Base-by-base conservation (phyloP, 2,888 invertebrate species). In the Noctua comes region DNA sequence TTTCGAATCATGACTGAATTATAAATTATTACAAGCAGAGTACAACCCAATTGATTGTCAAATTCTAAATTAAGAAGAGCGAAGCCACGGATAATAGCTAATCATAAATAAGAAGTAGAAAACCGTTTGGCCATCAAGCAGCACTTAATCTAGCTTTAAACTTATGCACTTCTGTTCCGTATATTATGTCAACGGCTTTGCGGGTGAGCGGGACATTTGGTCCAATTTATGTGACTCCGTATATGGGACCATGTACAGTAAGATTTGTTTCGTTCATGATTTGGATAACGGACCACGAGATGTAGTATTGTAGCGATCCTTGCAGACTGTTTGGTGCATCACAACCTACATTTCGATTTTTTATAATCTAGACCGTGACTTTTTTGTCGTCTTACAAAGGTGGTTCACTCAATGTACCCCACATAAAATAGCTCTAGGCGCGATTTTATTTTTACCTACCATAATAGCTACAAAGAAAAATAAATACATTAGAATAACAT, bases 221-320 rank as follows among this genome's bases (percentile, higher is more conserved):
- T 24, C 24, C 4, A 57, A 68, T 79, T 79, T 68, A 68, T 77
- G 46, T 24, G 46, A 57, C 54, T 79, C 31, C n/a, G 13, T 57
- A 24, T 79, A 66, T 36, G 13, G 16, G 54, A 0, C 13, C 21
- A 36, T 54, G n/a, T 36, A 57, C 36, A 27, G 66, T 18, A 36
- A 66, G 54, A 66, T 79, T 77, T 77, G 79, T 46, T 18, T n/a
- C 18, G 16, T 21, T n/a, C 11, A 10, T 21, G 54, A 65, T 79
- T 73, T 75, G n/a, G 65, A 65, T 54, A 66, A 4, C 46, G 21
- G 46, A 13, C 21, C 5, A n/a, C 16, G 7, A n/a, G 2, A 54
- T 11, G 11, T 18, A n/a, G 57, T 57, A 13, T 5, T 57, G 57
- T 57, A n/a, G 57, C 13, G 57, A 6, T 57, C n/a, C 13, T 57